Evolutionary conservation across 2,888 invertebrate species (phyloP).

Genomic region (Melanargia galathea): DNA sequence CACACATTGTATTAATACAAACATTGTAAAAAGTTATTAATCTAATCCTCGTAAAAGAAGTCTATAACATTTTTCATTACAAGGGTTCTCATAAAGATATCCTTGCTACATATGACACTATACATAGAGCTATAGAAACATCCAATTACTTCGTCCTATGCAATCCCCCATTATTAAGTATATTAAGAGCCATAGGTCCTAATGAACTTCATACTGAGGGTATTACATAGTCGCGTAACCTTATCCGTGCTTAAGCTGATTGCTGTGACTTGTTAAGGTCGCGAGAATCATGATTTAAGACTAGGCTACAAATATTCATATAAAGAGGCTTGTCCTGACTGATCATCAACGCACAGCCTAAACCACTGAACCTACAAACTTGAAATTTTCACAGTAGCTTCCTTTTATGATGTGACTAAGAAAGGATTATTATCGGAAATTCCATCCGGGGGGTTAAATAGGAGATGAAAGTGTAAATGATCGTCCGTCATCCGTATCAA

Average conservation of each 20-base stretch:
- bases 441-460: too few relatives aligned
- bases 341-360: too few relatives aligned
- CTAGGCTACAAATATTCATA: too few relatives aligned
- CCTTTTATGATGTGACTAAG: too few relatives aligned
- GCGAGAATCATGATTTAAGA: background rate
- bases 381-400: too few relatives aligned
- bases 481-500: too few relatives aligned
- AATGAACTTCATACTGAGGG: slow-evolving; percentile 21
- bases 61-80: slow-evolving; percentile 15
- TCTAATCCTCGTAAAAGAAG: background rate
- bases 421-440: too few relatives aligned
- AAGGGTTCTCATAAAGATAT: slow-evolving; percentile 17
- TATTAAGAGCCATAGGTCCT: slow-evolving; percentile 13
- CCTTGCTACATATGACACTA: background rate
- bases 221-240: background rate
- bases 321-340: too few relatives aligned
- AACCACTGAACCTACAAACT: too few relatives aligned
- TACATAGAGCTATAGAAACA: slow-evolving; percentile 9
- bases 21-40: background rate
- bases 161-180: background rate
- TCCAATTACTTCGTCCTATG: slow-evolving; percentile 27
- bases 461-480: too few relatives aligned
- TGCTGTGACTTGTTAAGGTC: slow-evolving; percentile 11
- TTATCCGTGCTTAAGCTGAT: slow-evolving; percentile 19
- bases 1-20: too few relatives aligned